phyloP scores from a whole-genome alignment of 2,113 vertebrate species.

The Pandion haliaetus region DNA sequence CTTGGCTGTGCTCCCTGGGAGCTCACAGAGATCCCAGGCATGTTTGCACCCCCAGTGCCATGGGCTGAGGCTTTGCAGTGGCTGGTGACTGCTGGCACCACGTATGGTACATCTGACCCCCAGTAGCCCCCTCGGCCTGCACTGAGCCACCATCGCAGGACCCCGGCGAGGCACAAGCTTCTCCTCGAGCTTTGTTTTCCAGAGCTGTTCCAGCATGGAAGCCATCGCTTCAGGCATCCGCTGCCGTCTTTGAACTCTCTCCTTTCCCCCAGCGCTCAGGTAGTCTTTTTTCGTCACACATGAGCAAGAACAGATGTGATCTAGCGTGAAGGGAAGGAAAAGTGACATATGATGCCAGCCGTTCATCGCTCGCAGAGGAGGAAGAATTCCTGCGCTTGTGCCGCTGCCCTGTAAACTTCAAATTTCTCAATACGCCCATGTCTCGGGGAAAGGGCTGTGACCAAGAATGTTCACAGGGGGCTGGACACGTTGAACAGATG shows the following conservation, averaged over 20 bases:
- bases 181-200: not conserved
- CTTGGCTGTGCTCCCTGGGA: not conserved
- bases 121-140: not conserved
- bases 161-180: not conserved
- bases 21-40: fast-evolving
- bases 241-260: not conserved
- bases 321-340: not conserved
- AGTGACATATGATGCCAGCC: not conserved
- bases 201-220: not conserved
- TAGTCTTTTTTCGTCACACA: not conserved
- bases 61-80: not conserved
- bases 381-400: not conserved
- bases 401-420: not conserved
- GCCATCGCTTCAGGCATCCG: fast-evolving
- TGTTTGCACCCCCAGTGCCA: not conserved
- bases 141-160: not conserved
- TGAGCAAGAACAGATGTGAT: conserved; percentile 38
- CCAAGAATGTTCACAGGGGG: not conserved
- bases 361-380: not conserved
- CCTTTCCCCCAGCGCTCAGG: not conserved
- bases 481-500: not conserved
- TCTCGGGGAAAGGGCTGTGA: not conserved
- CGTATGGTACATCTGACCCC: fast-evolving
- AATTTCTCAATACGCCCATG: not conserved
- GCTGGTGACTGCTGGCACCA: not conserved